A percentile compares a stretch with the other conserved stretches of the same genome.
These are phyloP conservation scores for Plumapathes pennacea DNA, from an alignment of 92 coral and sea anemone genomes.

Conservation along the genomic window DNA sequence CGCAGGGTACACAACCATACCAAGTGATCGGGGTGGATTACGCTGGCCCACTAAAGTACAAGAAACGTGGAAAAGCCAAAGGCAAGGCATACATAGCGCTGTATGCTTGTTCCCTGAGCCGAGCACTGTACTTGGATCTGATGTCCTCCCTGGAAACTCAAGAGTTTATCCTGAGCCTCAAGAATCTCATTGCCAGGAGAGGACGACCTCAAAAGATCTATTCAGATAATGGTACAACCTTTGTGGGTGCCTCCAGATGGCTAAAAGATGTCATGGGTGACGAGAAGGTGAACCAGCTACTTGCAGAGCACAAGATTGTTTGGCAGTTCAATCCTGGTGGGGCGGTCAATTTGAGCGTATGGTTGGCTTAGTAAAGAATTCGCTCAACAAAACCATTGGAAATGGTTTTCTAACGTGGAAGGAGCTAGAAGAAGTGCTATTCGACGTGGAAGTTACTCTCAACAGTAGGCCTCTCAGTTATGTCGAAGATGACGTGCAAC, in stretches of 20 bases:
- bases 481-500: too few relatives aligned
- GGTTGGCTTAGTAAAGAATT: too few relatives aligned
- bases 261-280: conserved; percentile 2
- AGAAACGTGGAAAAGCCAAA: conserved; percentile 1
- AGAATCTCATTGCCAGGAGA: neutral
- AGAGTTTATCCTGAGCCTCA: conserved; percentile 2
- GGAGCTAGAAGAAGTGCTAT: too few relatives aligned
- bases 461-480: too few relatives aligned
- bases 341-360: too few relatives aligned
- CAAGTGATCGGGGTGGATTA: conserved; percentile 39
- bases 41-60: conserved; percentile 25
- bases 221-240: neutral
- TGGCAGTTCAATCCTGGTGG: too few relatives aligned
- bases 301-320: too few relatives aligned
- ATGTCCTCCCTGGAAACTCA: conserved; percentile 5
- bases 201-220: neutral
- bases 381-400: too few relatives aligned
- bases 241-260: conserved; percentile 8
- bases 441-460: too few relatives aligned
- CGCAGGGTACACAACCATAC: conserved; percentile 30
- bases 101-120: conserved; percentile 32
- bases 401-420: too few relatives aligned
- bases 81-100: conserved; percentile 32
- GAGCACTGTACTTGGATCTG: conserved; percentile 39
- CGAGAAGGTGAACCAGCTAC: too few relatives aligned